Evolutionary conservation across 2,113 vertebrate genomes (phyloP), one percentile per base, ranked within the genome.

Genomic region (Melanocharis versteri): DNA sequence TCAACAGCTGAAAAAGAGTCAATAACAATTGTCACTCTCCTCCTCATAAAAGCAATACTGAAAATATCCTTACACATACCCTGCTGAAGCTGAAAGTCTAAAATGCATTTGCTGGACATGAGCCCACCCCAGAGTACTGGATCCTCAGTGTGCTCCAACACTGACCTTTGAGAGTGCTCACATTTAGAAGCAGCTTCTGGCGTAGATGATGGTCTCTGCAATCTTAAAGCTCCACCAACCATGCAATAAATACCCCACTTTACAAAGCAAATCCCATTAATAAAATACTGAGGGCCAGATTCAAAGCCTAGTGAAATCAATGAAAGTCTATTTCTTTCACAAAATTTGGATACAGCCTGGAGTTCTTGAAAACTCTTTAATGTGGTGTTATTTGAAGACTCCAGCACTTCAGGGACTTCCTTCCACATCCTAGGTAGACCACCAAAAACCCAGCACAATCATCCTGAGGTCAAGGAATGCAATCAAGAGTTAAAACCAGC

Each of bases 121-220:
- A 93, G 72, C 50, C 84, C 70, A 93, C 53, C 44, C 31, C 2
- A 2, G 61, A 93, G 64, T 56, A 78, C 48, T 71, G 48, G 77
- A 79, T 87, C 27, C 61, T 82, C 57, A 31, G 72, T 10, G 37
- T 65, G 78, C 70, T 82, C 58, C 81, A 72, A 40, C 45, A 62
- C 37, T 64, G 82, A 93, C 77, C 73, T 92, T 61, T 88, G 66
- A 85, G 79, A 93, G 53, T 56, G 61, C 48, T 89, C 80, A 72
- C 40, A 91, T 89, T 88, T 82, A 93, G 68, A 93, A 81, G 51
- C 57, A 76, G 80, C 76, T 92, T 96, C 51, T 89, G 85, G 57
- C 51, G 31, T 42, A 86, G 73, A 50, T 71, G 57, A 70, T 78
- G 48, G 42, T 57, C 62, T 94, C 84, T 28, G 72, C 81, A 95